Percentiles rank a stretch among this genome's conserved stretches.
phyloP scores from a whole-genome alignment of 1,140 invertebrate genomes.

The Drosophila ohnishii region DNA sequence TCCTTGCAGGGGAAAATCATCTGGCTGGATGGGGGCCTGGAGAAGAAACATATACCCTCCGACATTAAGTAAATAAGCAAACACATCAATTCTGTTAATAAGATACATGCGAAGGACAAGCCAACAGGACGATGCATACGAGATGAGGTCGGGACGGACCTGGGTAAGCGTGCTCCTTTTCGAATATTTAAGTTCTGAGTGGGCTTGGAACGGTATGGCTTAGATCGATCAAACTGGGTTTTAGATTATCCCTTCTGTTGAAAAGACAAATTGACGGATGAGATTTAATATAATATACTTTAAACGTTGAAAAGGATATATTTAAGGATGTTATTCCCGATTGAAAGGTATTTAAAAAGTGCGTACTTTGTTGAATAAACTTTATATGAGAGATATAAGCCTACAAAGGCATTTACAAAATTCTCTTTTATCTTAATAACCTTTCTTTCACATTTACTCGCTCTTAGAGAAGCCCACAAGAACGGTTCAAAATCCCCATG shows the following conservation, averaged over 20 bases:
- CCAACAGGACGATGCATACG: constrained; percentile 38
- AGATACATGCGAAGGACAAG: constrained; percentile 45
- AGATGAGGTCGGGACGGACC: constrained; percentile 11
- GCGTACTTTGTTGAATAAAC: too few species aligned
- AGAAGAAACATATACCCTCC: constrained; percentile 37
- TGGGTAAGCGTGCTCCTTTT: background rate
- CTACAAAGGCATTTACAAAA: constrained; percentile 18
- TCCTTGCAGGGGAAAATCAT: constrained; percentile 4
- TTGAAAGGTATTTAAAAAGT: background rate
- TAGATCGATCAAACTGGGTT: constrained; percentile 4
- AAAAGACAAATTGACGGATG: constrained; percentile 4
- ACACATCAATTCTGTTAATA: constrained; percentile 62
- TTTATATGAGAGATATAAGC: background rate
- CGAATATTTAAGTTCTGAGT: background rate
- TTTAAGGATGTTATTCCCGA: background rate
- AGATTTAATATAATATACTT: background rate
- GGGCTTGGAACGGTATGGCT: background rate
- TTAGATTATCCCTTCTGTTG: background rate
- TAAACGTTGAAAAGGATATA: background rate
- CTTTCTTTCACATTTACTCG: background rate
- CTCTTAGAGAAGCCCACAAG: background rate
- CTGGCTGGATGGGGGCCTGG: constrained; percentile 18
- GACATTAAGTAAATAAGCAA: constrained; percentile 52
- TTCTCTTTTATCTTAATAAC: constrained; percentile 41
- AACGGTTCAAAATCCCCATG: constrained; percentile 23